Conservation (phyloP, 2,113 vertebrate species). For the Mirounga angustirostris region DNA sequence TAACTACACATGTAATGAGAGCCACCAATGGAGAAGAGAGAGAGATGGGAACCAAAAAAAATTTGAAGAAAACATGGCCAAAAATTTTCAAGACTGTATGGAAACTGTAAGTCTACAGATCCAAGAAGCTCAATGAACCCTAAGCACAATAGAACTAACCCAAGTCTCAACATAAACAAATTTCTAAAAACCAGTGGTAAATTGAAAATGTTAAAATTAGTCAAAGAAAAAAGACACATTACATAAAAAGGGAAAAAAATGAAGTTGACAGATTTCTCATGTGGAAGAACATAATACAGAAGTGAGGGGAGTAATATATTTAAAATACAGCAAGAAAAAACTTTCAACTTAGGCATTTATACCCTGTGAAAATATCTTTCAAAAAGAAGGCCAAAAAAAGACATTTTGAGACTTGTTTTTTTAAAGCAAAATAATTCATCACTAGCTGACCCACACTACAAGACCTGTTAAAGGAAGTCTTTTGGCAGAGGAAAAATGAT, state of each 20-base stretch:
- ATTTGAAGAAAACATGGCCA: not conserved
- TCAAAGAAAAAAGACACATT: not conserved
- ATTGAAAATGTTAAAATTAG: not conserved
- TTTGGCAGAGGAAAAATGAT: not conserved
- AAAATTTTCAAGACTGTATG: not conserved
- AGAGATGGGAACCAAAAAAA: not conserved
- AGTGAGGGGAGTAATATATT: not conserved
- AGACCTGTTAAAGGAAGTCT: not conserved
- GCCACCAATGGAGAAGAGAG: not conserved
- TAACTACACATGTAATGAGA: not conserved
- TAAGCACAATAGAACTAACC: not conserved
- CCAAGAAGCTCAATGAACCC: not conserved
- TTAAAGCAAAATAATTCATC: constrained; percentile 24
- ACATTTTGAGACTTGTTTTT: not conserved
- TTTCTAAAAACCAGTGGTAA: not conserved
- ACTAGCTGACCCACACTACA: not conserved
- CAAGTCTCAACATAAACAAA: not conserved
- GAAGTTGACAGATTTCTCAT: not conserved
- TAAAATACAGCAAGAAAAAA: not conserved
- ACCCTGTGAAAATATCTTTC: not conserved
- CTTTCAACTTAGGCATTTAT: not conserved
- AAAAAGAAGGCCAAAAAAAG: not conserved
- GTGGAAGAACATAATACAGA: not conserved
- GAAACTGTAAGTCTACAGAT: not conserved
- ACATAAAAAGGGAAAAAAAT: not conserved